These are phyloP conservation scores for Spodoptera littoralis DNA, from an alignment of 2,888 invertebrate species.

Conservation along the genomic window DNA sequence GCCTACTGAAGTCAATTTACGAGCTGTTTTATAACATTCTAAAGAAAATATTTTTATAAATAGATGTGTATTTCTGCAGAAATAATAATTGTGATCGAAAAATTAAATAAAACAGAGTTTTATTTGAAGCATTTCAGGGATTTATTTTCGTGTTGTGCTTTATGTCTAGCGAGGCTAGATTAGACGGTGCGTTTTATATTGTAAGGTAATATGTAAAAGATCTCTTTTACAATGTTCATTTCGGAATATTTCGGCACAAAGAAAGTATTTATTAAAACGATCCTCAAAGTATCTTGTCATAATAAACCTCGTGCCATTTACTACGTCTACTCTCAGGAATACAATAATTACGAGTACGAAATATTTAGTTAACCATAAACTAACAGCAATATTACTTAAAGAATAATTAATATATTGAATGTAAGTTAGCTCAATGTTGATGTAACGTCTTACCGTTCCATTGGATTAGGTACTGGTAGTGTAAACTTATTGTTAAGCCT, in stretches of 20 bases:
- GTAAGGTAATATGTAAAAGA: slow-evolving; percentile 72
- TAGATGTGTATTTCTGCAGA: slow-evolving; percentile 80
- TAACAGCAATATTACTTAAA: slow-evolving; percentile 88
- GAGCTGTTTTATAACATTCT: slow-evolving; percentile 76
- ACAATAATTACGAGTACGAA: slow-evolving; percentile 76
- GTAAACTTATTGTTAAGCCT: slow-evolving; percentile 81
- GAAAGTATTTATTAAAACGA: slow-evolving; percentile 62
- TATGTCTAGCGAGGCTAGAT: slow-evolving; percentile 84
- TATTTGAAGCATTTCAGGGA: slow-evolving; percentile 87
- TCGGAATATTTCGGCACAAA: slow-evolving; percentile 74
- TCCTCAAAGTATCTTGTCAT: slow-evolving; percentile 83
- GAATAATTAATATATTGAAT: slow-evolving; percentile 84
- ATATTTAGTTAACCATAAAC: slow-evolving; percentile 82
- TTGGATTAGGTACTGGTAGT: slow-evolving; percentile 86
- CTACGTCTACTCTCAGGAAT: slow-evolving; percentile 81
- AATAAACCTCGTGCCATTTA: slow-evolving; percentile 86
- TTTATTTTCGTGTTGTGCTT: slow-evolving; percentile 83
- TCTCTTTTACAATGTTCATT: slow-evolving; percentile 68
- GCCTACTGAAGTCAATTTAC: slow-evolving; percentile 82
- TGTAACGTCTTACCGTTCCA: slow-evolving; percentile 87
- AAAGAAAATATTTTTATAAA: slow-evolving; percentile 83
- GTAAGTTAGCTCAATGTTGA: slow-evolving; percentile 88
- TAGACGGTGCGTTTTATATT: slow-evolving; percentile 74
- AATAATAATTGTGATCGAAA: slow-evolving; percentile 85
- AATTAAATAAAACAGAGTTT: slow-evolving; percentile 89